These are phyloP conservation scores for Heliothis virescens DNA, from an alignment of 1,140 invertebrate species.

Conservation along the genomic window DNA sequence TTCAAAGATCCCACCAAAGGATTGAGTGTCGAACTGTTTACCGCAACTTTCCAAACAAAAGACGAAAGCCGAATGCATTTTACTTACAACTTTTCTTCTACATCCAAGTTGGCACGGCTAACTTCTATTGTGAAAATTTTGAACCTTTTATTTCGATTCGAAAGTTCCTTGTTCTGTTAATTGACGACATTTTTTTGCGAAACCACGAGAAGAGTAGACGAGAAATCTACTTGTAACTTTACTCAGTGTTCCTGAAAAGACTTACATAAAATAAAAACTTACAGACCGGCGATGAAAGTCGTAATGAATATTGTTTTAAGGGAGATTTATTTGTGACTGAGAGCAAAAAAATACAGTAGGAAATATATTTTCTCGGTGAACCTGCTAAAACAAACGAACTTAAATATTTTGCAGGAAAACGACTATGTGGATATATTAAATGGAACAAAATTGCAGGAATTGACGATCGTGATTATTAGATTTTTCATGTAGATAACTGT, in stretches of 20 bases:
- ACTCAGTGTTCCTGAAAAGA: background rate
- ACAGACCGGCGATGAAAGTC: background rate
- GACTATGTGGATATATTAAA: background rate
- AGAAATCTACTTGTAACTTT: slow-evolving; percentile 3
- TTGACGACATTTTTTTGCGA: slow-evolving; percentile 10
- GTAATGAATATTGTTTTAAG: slow-evolving; percentile 37
- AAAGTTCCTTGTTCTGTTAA: slow-evolving; percentile 19
- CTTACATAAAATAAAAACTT: slow-evolving; percentile 13
- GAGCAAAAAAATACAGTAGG: slow-evolving; percentile 20
- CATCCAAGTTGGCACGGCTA: slow-evolving; percentile 17
- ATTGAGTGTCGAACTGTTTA: slow-evolving; percentile 78
- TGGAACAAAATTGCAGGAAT: background rate
- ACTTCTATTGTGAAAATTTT: slow-evolving; percentile 33
- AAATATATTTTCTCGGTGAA: slow-evolving; percentile 32
- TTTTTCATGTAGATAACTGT: background rate
- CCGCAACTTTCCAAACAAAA: slow-evolving; percentile 65
- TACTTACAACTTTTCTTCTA: slow-evolving; percentile 24
- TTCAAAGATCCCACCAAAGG: slow-evolving; percentile 74
- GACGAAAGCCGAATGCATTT: slow-evolving; percentile 67
- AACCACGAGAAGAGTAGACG: background rate
- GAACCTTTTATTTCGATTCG: slow-evolving; percentile 19
- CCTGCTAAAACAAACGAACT: slow-evolving; percentile 26
- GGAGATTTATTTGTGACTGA: background rate
- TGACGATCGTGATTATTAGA: too few relatives aligned
- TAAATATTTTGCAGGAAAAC: slow-evolving; percentile 2